A percentile compares a stretch with the other conserved stretches of the same genome.
Evolutionary conservation across 2,888 invertebrate genomes (phyloP).

Genomic region (Willowsia nigromaculata): DNA sequence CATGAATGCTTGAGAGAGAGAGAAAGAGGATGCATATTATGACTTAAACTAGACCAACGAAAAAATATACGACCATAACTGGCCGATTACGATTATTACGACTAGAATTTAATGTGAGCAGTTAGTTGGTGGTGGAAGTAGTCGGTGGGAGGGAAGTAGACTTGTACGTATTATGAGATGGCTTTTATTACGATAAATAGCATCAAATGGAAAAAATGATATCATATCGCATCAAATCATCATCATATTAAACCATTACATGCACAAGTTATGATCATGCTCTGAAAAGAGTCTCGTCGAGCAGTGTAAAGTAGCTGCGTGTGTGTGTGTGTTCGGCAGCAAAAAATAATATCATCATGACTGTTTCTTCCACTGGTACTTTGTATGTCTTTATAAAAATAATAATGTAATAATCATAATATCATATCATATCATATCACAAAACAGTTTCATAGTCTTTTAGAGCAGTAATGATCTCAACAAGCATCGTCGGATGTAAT

Average conservation of each 20-base stretch:
- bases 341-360: neutral
- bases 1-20: neutral
- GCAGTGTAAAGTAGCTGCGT: neutral
- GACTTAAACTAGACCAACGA: slow-evolving; percentile 43
- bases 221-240: slow-evolving; percentile 70
- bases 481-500: slow-evolving; percentile 40
- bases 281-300: neutral
- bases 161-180: slow-evolving; percentile 63
- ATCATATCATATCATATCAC: slow-evolving; percentile 46
- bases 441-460: slow-evolving; percentile 50
- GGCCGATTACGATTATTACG: slow-evolving; percentile 64
- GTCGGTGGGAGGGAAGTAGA: slow-evolving; percentile 68
- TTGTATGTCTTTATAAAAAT: neutral
- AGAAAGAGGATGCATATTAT: slow-evolving; percentile 46
- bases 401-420: slow-evolving; percentile 48
- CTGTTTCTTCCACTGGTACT: neutral
- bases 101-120: slow-evolving; percentile 51
- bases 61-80: slow-evolving; percentile 54
- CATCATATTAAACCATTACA: slow-evolving; percentile 69
- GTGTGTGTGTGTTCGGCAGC: neutral
- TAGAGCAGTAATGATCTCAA: slow-evolving; percentile 47
- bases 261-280: slow-evolving; percentile 66
- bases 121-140: slow-evolving; percentile 41
- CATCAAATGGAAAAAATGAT: slow-evolving; percentile 64
- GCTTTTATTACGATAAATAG: slow-evolving; percentile 75